Percentiles rank a stretch among this genome's conserved stretches.
Evolutionary conservation across 2,888 invertebrate species (phyloP).

Genomic region (Eupithecia insigniata): DNA sequence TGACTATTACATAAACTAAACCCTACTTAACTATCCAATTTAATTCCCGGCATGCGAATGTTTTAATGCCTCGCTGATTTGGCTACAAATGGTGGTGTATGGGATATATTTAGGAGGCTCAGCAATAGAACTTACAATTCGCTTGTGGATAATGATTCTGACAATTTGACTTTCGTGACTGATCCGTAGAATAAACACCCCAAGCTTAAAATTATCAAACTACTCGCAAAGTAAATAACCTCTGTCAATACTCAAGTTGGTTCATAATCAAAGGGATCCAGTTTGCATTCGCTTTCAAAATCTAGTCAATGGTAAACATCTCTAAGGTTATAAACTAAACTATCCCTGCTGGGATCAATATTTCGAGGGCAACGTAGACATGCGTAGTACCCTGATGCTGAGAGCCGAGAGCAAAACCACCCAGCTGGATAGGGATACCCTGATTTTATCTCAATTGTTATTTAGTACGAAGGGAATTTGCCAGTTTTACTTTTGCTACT

Average conservation of each 20-base stretch:
- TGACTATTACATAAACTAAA: neutral
- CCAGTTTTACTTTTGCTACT: neutral
- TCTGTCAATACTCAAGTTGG: neutral
- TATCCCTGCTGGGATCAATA: neutral
- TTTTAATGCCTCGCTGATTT: neutral
- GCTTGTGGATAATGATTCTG: neutral
- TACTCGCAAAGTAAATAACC: slow-evolving; percentile 3
- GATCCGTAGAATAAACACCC: neutral
- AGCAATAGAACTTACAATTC: too few species aligned
- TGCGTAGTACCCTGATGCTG: slow-evolving; percentile 5
- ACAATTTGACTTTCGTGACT: neutral
- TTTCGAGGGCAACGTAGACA: slow-evolving; percentile 1
- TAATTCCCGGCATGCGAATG: neutral
- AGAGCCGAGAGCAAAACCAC: slow-evolving; percentile 1
- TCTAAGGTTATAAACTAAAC: slow-evolving; percentile 2
- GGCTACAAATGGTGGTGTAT: too few species aligned
- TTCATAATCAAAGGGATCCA: neutral
- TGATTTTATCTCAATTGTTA: neutral
- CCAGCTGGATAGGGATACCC: neutral
- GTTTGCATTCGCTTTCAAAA: slow-evolving; percentile 1
- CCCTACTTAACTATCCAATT: neutral
- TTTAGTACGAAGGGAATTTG: neutral
- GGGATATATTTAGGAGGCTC: too few species aligned
- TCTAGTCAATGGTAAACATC: slow-evolving; percentile 1
- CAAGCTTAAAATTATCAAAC: neutral